Percentiles rank a stretch among this genome's conserved stretches.
Conservation (phyloP, 2,888 invertebrate species). For the Drosophila parthenogenetica region DNA sequence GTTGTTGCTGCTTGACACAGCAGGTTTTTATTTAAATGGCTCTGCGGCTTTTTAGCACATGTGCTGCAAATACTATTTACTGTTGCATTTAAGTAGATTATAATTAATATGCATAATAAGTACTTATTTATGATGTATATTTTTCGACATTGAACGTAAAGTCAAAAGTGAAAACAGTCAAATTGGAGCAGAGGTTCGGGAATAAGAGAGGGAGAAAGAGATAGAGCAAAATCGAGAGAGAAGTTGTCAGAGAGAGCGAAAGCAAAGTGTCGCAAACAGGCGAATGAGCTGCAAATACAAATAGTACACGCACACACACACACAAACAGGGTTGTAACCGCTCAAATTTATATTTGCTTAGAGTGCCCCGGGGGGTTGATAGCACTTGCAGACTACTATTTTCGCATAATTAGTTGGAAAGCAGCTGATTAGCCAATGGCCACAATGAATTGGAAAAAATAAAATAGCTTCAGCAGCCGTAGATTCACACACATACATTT, state of each 20-base stretch:
- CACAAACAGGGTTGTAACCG: conserved; percentile 41
- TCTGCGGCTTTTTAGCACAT: conserved; percentile 26
- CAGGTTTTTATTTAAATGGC: conserved; percentile 53
- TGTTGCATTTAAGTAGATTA: conserved; percentile 24
- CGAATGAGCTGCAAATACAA: conserved; percentile 50
- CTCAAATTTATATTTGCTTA: conserved; percentile 26
- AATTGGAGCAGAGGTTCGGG: conserved; percentile 61
- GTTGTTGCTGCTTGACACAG: conserved; percentile 57
- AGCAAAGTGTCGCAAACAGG: conserved; percentile 9
- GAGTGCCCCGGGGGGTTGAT: conserved; percentile 28
- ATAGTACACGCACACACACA: conserved; percentile 46
- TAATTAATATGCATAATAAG: conserved; percentile 6
- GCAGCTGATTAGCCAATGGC: conserved; percentile 49
- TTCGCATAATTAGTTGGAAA: conserved; percentile 53
- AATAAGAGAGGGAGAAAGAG: conserved; percentile 32
- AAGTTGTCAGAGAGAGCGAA: conserved; percentile 26
- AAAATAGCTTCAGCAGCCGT: conserved; percentile 36
- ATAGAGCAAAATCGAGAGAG: conserved; percentile 14
- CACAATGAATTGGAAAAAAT: conserved; percentile 28
- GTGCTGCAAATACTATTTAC: conserved; percentile 11
- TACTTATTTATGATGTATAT: conserved; percentile 25
- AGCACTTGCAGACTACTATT: conserved; percentile 36
- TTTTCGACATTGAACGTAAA: conserved; percentile 23
- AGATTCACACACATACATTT: conserved; percentile 16
- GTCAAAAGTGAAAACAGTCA: conserved; percentile 65